A percentile compares a stretch with the other conserved stretches of the same genome.
Evolutionary conservation across 2,888 invertebrate species (phyloP).

Genomic region (Chymomyza fuscimana): DNA sequence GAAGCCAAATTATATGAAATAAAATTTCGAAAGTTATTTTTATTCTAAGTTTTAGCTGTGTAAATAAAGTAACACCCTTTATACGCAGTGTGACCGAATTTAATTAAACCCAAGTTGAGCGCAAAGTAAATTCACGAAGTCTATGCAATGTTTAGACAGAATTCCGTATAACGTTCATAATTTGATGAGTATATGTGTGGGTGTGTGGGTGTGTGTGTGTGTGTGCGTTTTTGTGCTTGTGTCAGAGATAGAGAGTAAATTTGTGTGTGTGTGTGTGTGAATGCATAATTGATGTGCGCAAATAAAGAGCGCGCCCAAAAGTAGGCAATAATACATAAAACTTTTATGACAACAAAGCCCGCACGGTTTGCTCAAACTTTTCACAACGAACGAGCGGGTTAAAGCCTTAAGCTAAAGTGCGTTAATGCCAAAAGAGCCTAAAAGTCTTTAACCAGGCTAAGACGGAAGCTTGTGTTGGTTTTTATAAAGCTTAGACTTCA

Average conservation of each 20-base stretch:
- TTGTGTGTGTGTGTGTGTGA: constrained; percentile 6
- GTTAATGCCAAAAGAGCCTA: neutral
- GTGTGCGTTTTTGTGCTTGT: neutral
- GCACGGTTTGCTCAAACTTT: neutral
- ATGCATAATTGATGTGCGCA: constrained; percentile 63
- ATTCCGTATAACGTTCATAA: neutral
- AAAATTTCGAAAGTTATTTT: neutral
- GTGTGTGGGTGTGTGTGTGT: constrained; percentile 10
- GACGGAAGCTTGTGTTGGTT: neutral
- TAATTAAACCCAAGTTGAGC: neutral
- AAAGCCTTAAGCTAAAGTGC: neutral
- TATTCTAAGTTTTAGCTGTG: neutral
- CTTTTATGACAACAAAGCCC: neutral
- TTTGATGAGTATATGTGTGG: neutral
- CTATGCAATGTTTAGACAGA: neutral
- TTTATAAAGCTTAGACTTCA: neutral
- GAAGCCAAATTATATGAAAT: no score
- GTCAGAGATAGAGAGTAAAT: no score
- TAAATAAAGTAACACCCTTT: neutral
- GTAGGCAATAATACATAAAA: constrained; percentile 4
- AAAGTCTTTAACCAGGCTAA: neutral
- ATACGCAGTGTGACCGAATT: neutral
- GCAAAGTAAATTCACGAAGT: neutral
- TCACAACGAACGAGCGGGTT: neutral
- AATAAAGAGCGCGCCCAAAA: constrained; percentile 44